Conservation (phyloP, 2,797 vertebrate genomes). For the Crocodylus rhombifer region DNA sequence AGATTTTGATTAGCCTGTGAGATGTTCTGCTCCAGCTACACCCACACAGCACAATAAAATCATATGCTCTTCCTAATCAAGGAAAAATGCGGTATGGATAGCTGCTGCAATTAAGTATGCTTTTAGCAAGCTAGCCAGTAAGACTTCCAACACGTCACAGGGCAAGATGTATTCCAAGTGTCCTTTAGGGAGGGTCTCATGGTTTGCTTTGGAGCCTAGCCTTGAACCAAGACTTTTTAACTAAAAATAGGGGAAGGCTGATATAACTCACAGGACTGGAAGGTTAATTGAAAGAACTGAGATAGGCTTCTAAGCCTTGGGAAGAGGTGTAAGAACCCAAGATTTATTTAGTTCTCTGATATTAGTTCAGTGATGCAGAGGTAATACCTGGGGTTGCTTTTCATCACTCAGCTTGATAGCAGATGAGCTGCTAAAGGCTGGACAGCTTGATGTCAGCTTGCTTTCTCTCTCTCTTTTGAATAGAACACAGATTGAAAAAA, state of each 20-base stretch:
- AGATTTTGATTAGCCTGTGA: slow-evolving; percentile 9
- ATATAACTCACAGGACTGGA: background rate
- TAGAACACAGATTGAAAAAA: background rate
- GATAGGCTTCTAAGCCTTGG: background rate
- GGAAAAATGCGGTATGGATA: background rate
- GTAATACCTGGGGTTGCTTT: background rate
- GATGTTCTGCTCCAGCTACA: background rate
- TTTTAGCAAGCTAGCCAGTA: background rate
- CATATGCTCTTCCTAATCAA: slow-evolving; percentile 8
- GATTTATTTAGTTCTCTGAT: background rate
- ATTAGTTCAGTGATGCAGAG: background rate
- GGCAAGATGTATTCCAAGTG: background rate
- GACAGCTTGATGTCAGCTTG: background rate
- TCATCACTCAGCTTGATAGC: background rate
- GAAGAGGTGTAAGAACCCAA: background rate
- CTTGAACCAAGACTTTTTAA: background rate
- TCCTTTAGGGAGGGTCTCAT: background rate
- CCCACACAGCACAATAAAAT: background rate
- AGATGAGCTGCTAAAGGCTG: fast-evolving
- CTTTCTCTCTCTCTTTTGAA: background rate
- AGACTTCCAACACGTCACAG: background rate
- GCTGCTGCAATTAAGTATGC: background rate
- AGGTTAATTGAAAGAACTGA: background rate
- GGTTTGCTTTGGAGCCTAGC: background rate
- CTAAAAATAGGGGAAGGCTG: background rate